Base-by-base conservation (phyloP, 2,113 vertebrate genomes). In the Notarius quadriscutis region DNA sequence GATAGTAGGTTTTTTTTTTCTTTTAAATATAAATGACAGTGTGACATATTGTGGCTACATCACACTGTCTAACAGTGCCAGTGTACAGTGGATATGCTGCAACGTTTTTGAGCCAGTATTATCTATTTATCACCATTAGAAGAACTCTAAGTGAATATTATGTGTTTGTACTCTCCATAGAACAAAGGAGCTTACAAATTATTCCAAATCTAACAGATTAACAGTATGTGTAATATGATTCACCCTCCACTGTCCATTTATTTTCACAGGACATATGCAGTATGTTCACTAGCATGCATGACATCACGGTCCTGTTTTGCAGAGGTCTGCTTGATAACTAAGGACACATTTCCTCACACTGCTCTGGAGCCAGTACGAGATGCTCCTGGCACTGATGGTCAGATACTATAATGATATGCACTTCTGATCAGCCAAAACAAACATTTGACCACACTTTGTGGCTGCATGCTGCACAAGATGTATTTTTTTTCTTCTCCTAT, bases 371-470 rank as follows among this genome's bases (percentile, higher is more conserved):
- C 87, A 85, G 77, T 41, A 30, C 74, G 63, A 91, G 87, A 83
- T 88, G 86, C 83, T 84, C 62, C 86, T 88, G 88, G 88, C 90
- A 85, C 69, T 1, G 81, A 84, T n/a, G 78, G 30, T 74, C 85
- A 85, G 69, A 89, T 87, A 87, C 22, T 77, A 4, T 90, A 78
- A 84, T 55, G 60, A 79, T 41, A 22, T 17, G 58, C 6, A 27
- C 34, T 48, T 74, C 50, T 84, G 58, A 58, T 65, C 9, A 58
- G 78, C 82, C 65, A 91, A 87, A 75, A 77, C 25, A 85, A 91
- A 88, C 79, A 89, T 72, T 81, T 51, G n/a, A 86, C 80, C 79
- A 82, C 80, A 55, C 18, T 77, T 51, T 71, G 67, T 67, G 51
- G 82, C 67, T 72, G 41, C 69, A 48, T 63, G 62, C 63, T 81